Evolutionary conservation across 2,888 invertebrate species (phyloP).

Genomic region (Venusia cambrica): DNA sequence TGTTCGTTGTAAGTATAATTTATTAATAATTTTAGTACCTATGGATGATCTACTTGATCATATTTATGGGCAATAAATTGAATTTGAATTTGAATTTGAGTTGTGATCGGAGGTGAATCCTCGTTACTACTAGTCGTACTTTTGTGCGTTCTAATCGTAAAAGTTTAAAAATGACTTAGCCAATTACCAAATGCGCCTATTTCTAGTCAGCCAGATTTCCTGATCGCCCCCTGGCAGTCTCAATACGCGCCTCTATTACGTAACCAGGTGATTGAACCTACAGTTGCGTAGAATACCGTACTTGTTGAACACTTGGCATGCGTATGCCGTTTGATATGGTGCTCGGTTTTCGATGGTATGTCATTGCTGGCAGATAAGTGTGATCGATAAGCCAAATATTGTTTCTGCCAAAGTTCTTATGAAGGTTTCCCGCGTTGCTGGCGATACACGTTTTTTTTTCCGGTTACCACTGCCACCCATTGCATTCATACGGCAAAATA

Average conservation of each 20-base stretch:
- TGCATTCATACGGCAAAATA: too few relatives aligned
- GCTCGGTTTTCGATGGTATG: constrained; percentile 13
- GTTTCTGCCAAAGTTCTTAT: constrained; percentile 1
- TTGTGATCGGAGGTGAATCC: too few relatives aligned
- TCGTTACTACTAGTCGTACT: too few relatives aligned
- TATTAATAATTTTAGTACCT: too few relatives aligned
- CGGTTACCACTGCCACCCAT: too few relatives aligned
- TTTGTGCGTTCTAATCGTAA: too few relatives aligned
- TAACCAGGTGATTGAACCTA: constrained; percentile 31
- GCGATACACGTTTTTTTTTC: too few relatives aligned
- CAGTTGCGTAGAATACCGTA: constrained; percentile 26
- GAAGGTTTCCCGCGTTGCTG: background rate
- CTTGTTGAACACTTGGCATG: constrained; percentile 11
- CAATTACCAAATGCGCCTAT: constrained; percentile 6
- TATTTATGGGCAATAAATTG: too few relatives aligned
- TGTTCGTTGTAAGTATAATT: too few relatives aligned
- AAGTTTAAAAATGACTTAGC: too few relatives aligned
- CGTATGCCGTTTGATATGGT: constrained; percentile 16
- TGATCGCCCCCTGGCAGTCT: constrained; percentile 13
- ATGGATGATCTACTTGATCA: too few relatives aligned
- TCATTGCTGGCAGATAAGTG: constrained; percentile 10
- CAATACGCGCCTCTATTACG: constrained; percentile 25
- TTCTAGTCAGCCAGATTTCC: constrained; percentile 3
- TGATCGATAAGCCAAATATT: constrained; percentile 5
- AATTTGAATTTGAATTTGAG: too few relatives aligned